These are phyloP conservation scores for Dryobates pubescens DNA, from an alignment of 2,797 vertebrate species.

Conservation along the genomic window DNA sequence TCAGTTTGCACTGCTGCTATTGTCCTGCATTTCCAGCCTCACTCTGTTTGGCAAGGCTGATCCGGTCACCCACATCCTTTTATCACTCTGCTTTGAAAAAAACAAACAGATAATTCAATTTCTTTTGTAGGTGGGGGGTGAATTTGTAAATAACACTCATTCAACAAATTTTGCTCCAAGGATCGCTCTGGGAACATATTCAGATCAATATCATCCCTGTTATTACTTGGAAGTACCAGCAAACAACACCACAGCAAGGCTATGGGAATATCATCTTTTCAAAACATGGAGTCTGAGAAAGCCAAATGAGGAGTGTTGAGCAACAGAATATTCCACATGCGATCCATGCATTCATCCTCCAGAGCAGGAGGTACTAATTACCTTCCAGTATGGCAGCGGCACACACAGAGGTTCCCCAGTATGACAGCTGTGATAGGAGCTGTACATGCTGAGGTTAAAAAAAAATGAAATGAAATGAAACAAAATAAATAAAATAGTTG, in stretches of 20 bases:
- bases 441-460: neutral
- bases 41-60: neutral
- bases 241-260: neutral
- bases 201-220: constrained; percentile 56
- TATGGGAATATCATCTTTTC: constrained; percentile 57
- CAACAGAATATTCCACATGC: constrained; percentile 9
- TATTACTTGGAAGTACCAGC: constrained; percentile 39
- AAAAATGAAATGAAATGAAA: neutral
- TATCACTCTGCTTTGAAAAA: constrained; percentile 37
- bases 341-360: neutral
- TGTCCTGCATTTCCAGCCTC: neutral
- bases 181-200: constrained; percentile 51
- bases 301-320: neutral
- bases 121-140: constrained; percentile 36
- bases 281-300: neutral
- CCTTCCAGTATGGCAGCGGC: neutral
- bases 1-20: neutral
- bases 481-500: neutral
- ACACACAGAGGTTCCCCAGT: neutral
- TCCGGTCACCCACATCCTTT: constrained; percentile 39
- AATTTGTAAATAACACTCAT: constrained; percentile 53
- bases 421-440: neutral
- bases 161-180: constrained; percentile 55
- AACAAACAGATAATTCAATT: constrained; percentile 7
- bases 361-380: neutral